A percentile compares a stretch with the other conserved stretches of the same genome.
phyloP scores from a whole-genome alignment of 2,797 vertebrate species.

The Bovichtus diacanthus region DNA sequence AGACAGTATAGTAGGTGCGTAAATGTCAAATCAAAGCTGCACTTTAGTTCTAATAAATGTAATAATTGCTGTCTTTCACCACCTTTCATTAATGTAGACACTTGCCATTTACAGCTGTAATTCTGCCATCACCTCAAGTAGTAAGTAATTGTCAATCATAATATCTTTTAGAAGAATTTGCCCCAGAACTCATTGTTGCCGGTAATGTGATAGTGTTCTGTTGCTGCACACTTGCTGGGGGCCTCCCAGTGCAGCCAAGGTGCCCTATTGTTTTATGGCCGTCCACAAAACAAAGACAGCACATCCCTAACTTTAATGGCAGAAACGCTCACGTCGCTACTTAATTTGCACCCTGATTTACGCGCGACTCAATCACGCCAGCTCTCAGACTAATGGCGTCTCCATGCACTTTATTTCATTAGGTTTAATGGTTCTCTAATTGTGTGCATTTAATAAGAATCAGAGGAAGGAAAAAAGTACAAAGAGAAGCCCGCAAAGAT shows the following conservation, averaged over 20 bases:
- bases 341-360: slow-evolving; percentile 69
- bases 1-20: slow-evolving; percentile 23
- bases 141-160: slow-evolving; percentile 26
- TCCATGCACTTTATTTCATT: slow-evolving; percentile 68
- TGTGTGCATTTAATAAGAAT: slow-evolving; percentile 69
- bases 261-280: slow-evolving; percentile 65
- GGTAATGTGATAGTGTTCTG: slow-evolving; percentile 37
- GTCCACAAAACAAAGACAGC: slow-evolving; percentile 63
- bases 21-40: slow-evolving; percentile 38
- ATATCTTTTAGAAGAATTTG: slow-evolving; percentile 38
- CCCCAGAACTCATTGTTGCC: slow-evolving; percentile 31
- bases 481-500: slow-evolving; percentile 15
- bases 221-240: slow-evolving; percentile 10
- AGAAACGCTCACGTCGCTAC: slow-evolving; percentile 38
- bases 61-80: slow-evolving; percentile 46
- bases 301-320: slow-evolving; percentile 55
- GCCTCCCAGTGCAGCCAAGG: slow-evolving; percentile 45
- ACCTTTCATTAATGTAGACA: slow-evolving; percentile 17
- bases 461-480: slow-evolving; percentile 30
- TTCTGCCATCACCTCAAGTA: slow-evolving; percentile 24
- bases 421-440: slow-evolving; percentile 70
- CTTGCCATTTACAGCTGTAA: slow-evolving; percentile 32
- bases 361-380: slow-evolving; percentile 49
- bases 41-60: slow-evolving; percentile 36
- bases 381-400: slow-evolving; percentile 67